Evolutionary conservation across 2,888 invertebrate species (phyloP), one percentile per base, ranked within the genome.

Genomic region (Diaprepes abbreviatus): DNA sequence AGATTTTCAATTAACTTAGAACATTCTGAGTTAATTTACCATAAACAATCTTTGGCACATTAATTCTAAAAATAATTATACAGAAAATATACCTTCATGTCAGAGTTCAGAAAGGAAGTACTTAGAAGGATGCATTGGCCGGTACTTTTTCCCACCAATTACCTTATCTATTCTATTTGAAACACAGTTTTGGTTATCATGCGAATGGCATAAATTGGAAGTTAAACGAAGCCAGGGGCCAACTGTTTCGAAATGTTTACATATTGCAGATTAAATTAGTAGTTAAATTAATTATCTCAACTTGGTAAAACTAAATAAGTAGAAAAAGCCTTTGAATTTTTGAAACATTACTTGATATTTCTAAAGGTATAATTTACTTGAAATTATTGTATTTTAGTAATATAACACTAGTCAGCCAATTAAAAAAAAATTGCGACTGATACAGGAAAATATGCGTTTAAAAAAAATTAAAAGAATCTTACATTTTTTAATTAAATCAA

Each of bases 111-210:
- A 54, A 19, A 54, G 54, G 54, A 54, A 54, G 54, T 54, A 17
- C 54, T 54, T 54, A 54, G n/a, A 35, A 35, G 19, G 35, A 16
- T 19, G 54, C 54, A 35, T 35, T 35, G 54, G 54, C 35, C 17
- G 33, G 33, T 19, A 54, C 54, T 54, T 54, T 45, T 54, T 54
- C 54, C 35, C 54, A 54, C 54, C 54, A 54, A 54, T 54, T 54
- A 54, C 33, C 33, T 54, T 54, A 54, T 54, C 54, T 54, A 35
- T 54, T 54, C 54, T 19, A 54, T 54, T 54, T 54, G 35, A 33
- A 54, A 54, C 21, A 54, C 35, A 35, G 35, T 54, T 54, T 54
- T 54, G 54, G 35, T 54, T 35, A 35, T 54, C 54, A 54, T 31
- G 28, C 31, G 31, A 50, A 50, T 28, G 50, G 31, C 14, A 31